Conservation (phyloP, 2,797 vertebrate species). For the Lithobates sylvaticus region DNA sequence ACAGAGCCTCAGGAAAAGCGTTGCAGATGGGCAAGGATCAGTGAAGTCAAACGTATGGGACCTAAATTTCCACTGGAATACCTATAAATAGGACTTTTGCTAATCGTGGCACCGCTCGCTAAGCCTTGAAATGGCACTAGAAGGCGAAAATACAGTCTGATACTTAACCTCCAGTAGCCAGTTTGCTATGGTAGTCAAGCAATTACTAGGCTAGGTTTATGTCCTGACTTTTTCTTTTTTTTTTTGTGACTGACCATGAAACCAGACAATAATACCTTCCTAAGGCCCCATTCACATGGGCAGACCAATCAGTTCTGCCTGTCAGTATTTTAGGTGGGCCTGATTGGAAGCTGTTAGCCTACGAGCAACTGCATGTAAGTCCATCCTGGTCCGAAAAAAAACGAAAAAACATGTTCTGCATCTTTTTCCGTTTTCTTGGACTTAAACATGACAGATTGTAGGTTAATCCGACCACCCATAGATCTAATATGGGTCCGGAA, state of each 20-base stretch:
- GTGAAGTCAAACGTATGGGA: slow-evolving; percentile 75
- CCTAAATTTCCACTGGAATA: slow-evolving; percentile 59
- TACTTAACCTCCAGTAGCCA: slow-evolving; percentile 22
- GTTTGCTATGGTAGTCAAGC: background rate
- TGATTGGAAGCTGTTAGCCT: too few relatives aligned
- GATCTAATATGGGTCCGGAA: too few relatives aligned
- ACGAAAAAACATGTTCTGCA: too few relatives aligned
- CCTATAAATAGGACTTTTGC: slow-evolving; percentile 55
- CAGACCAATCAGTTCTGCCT: too few relatives aligned
- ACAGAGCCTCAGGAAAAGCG: slow-evolving; percentile 70
- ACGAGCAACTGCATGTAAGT: too few relatives aligned
- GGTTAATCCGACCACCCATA: too few relatives aligned
- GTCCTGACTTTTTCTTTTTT: slow-evolving; percentile 9
- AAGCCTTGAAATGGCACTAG: slow-evolving; percentile 6
- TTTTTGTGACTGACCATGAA: background rate
- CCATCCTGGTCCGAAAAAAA: too few relatives aligned
- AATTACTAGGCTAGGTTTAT: background rate
- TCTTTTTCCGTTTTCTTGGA: too few relatives aligned
- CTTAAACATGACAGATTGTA: too few relatives aligned
- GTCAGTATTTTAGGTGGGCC: too few relatives aligned
- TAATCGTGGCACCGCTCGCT: slow-evolving; percentile 47
- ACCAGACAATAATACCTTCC: background rate
- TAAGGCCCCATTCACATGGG: too few relatives aligned
- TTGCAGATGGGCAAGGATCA: slow-evolving; percentile 72
- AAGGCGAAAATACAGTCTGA: background rate